Conservation (phyloP, 2,888 invertebrate genomes). For the Periphyllus acericola region DNA sequence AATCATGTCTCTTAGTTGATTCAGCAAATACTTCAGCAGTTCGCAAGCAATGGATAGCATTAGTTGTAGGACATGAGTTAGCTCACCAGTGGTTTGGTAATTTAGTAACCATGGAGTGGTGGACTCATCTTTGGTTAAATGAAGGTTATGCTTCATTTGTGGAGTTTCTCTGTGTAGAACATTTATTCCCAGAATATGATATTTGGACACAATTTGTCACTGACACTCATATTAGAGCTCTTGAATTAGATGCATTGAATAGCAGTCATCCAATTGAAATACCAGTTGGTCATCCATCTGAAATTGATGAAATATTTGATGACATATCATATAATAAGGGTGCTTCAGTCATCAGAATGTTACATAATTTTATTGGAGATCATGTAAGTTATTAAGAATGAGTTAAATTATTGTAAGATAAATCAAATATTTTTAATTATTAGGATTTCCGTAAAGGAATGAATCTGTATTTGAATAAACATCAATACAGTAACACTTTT, state of each 20-base stretch:
- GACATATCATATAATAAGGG: slow-evolving; percentile 97
- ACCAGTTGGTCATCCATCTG: slow-evolving; percentile 91
- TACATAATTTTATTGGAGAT: slow-evolving; percentile 93
- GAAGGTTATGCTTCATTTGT: slow-evolving; percentile 97
- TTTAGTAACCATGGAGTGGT: slow-evolving; percentile 98
- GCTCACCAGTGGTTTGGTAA: slow-evolving; percentile 99
- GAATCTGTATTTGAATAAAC: slow-evolving; percentile 86
- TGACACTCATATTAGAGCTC: slow-evolving; percentile 84
- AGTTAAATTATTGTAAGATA: not conserved
- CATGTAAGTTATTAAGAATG: slow-evolving; percentile 68
- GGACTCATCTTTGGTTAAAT: slow-evolving; percentile 96
- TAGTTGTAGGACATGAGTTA: slow-evolving; percentile 91
- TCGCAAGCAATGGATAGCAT: slow-evolving; percentile 85
- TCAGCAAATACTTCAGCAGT: slow-evolving; percentile 87
- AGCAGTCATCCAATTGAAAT: slow-evolving; percentile 96
- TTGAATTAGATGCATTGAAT: slow-evolving; percentile 87
- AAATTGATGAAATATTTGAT: slow-evolving; percentile 98
- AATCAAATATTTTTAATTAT: slow-evolving; percentile 63
- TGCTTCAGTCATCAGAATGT: slow-evolving; percentile 93
- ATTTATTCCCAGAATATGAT: slow-evolving; percentile 93
- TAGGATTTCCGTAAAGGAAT: slow-evolving; percentile 91
- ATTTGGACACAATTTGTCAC: slow-evolving; percentile 97
- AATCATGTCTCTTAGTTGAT: slow-evolving; percentile 90
- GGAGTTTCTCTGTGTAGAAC: slow-evolving; percentile 92
- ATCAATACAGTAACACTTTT: slow-evolving; percentile 88